Evolutionary conservation across 2,113 vertebrate genomes (phyloP).

Genomic region (Pardalotus punctatus): DNA sequence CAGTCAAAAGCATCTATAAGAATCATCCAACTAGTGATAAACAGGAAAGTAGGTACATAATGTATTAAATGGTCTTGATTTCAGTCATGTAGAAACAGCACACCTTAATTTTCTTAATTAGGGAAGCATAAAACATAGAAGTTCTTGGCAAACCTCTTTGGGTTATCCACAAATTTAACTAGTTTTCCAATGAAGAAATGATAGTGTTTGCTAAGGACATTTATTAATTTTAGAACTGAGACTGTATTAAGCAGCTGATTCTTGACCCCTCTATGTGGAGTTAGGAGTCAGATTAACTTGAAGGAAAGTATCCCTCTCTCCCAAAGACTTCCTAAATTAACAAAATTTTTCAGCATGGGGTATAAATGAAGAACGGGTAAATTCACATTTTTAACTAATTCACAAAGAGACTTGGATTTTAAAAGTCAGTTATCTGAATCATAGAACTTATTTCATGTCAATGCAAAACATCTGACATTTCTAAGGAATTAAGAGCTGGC

Average conservation of each 20-base stretch:
- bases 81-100: background rate
- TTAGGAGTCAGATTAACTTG: background rate
- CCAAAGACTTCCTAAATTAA: background rate
- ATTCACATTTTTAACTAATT: background rate
- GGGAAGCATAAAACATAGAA: background rate
- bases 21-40: background rate
- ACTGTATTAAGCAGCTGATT: background rate
- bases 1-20: background rate
- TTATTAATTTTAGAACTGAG: background rate
- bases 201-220: background rate
- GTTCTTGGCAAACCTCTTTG: background rate
- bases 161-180: background rate
- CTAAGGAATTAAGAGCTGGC: background rate
- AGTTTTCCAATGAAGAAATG: background rate
- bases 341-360: background rate
- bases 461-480: background rate
- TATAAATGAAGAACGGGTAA: background rate
- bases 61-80: background rate
- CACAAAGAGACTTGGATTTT: background rate
- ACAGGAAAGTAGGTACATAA: background rate
- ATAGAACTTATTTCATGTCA: background rate
- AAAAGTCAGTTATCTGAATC: background rate
- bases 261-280: background rate
- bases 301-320: background rate
- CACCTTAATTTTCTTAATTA: conserved; percentile 13